Evolutionary conservation across 2,888 invertebrate genomes (phyloP), one percentile per base, ranked within the genome.

Genomic region (Oscheius onirici): DNA sequence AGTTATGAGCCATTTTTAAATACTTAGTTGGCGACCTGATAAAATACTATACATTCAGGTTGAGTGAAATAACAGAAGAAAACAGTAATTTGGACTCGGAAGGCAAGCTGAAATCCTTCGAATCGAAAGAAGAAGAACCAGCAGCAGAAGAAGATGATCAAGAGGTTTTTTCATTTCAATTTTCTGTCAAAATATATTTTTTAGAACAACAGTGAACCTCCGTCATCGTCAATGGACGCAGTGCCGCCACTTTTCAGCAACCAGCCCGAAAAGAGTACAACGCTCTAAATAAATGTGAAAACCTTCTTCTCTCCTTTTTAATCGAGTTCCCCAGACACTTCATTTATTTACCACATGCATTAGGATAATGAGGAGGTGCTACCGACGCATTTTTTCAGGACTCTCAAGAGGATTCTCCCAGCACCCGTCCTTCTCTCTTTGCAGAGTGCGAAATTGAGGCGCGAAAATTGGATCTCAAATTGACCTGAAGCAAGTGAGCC

Each of bases 31-130:
- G 17, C 6, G 1, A 3, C 2, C 3, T 10, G 49, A 10, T 2
- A 49, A 0, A 49, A 10, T 22, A n/a, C 17, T 2, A 24, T 0
- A 8, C 1, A 13, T 66, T 20, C n/a, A 66, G 66, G 15, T 52
- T 66, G 40, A 66, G 52, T 34, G 66, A 66, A 22, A 66, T 66
- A 17, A 54, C 54, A 11, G 66, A 66, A 40, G 66, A 66, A 13
- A 66, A 66, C 24, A 66, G 66, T 40, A 52, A 66, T 20, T 24
- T 52, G 40, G 51, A 51, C 52, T 66, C 66, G 52, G 52, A 52
- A 13, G 49, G 52, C 0, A 34, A 41, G 20, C 1, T 58, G 41
- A 58, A 41, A 41, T 41, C 20, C 3, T 41, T 41, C 6, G 40
- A 58, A 5, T 40, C 13, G 41, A 58, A 20, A 41, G 22, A 58